Conservation (phyloP, 2,797 vertebrate species). For the Nasua narica region DNA sequence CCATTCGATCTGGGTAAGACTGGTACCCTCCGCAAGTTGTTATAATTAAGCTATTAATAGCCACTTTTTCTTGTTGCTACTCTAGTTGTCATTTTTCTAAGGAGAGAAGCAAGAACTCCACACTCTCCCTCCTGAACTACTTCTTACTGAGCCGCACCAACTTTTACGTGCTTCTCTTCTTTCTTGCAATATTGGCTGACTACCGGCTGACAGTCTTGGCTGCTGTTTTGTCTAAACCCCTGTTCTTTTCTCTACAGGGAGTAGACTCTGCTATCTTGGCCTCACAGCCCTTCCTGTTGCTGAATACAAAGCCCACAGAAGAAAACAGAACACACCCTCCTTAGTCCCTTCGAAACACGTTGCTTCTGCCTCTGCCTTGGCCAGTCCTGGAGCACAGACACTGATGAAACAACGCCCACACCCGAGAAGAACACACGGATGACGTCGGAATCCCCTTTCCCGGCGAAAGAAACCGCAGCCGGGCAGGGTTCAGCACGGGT, state of each 20-base stretch:
- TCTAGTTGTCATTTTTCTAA: background rate
- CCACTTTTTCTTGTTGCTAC: background rate
- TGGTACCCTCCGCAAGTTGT: background rate
- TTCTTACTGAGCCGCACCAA: background rate
- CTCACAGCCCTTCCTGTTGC: conserved; percentile 71
- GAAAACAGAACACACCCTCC: conserved; percentile 55
- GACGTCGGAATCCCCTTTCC: conserved; percentile 58
- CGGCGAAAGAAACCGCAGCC: conserved; percentile 59
- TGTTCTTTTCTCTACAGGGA: conserved; percentile 75
- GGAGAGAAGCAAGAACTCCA: background rate
- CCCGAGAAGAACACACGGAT: conserved; percentile 54
- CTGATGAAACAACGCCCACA: conserved; percentile 19
- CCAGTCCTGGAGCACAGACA: conserved; percentile 72
- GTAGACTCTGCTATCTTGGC: conserved; percentile 72
- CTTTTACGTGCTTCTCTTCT: background rate
- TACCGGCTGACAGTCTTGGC: background rate
- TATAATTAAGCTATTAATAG: background rate
- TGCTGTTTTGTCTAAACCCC: conserved; percentile 62
- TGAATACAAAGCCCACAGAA: conserved; percentile 68
- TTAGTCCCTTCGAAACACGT: conserved; percentile 65
- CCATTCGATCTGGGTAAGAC: too few species aligned
- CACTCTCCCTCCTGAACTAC: background rate
- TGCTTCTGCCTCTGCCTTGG: conserved; percentile 71
- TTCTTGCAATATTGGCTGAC: background rate
- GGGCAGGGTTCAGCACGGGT: conserved; percentile 56